Base-by-base conservation (phyloP, 2,888 invertebrate species). In the Entomobrya multifasciata region DNA sequence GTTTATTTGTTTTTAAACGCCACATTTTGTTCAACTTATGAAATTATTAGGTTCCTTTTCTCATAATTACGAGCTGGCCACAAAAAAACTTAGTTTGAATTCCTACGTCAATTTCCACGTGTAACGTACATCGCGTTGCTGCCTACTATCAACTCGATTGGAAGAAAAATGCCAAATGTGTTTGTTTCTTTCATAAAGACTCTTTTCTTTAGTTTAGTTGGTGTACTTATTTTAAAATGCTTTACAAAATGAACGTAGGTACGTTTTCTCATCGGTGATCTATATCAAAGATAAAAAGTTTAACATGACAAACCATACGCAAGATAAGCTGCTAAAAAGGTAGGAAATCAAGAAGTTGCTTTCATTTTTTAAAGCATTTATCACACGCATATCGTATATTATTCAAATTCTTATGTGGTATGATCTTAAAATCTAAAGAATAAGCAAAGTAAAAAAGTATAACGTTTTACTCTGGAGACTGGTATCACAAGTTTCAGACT, bases 1-100 rank as follows among this genome's bases (percentile, higher is more conserved):
- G 52, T 65, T 76, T 74, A 83, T 65, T 83, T 30, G 41, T 20
- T 83, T 62, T 55, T 83, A 74, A 83, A 77, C 62, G 30, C 49
- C 55, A 25, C 6, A 41, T 76, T n/a, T 20, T 62, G 60, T 47
- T 25, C 22, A 25, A 60, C 17, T 77, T 62, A 17, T 1, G 41
- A 41, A 57, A 36, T 76, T 76, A 70, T 70, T 70, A 65, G 30
- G 30, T n/a, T 25, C 4, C 6, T 15, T 20, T 25, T 70, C 22
- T 10, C 5, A 49, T 6, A 36, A 4, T 41, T 20, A 70, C 47
- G 47, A 25, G 36, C 15, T 44, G n/a, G n/a, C n/a, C n/a, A n/a
- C n/a, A n/a, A n/a, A n/a, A 70, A 70, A 70, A 44, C 2, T n/a
- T 25, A 6, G 22, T 25, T 70, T 20, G 49, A 25, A 65, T 44